These are phyloP conservation scores for Bovichtus variegatus DNA, from an alignment of 2,797 vertebrate species.

Conservation along the genomic window DNA sequence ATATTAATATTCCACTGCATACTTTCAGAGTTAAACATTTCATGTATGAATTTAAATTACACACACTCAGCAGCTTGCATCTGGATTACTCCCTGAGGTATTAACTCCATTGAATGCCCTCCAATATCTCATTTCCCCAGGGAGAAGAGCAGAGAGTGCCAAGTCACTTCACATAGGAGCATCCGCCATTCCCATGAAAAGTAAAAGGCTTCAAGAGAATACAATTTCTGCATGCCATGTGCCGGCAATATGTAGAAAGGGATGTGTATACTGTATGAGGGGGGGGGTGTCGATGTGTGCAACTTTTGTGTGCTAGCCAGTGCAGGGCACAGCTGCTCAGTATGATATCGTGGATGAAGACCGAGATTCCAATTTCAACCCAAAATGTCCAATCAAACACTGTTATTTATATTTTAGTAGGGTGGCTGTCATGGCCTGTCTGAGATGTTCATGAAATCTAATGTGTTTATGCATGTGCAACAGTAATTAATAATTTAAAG, in stretches of 20 bases:
- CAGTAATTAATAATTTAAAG: slow-evolving; percentile 7
- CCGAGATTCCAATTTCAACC: slow-evolving; percentile 46
- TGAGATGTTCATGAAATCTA: not conserved
- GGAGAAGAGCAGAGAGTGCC: slow-evolving; percentile 49
- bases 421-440: not conserved
- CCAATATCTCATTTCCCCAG: slow-evolving; percentile 60
- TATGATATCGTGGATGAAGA: slow-evolving; percentile 61
- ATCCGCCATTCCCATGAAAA: slow-evolving; percentile 55
- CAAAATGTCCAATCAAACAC: slow-evolving; percentile 25
- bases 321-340: slow-evolving; percentile 70
- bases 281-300: slow-evolving; percentile 4
- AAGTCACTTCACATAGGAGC: slow-evolving; percentile 64
- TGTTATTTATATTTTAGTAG: slow-evolving; percentile 51
- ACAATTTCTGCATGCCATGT: slow-evolving; percentile 63
- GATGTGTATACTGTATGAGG: slow-evolving; percentile 8
- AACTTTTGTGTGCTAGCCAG: slow-evolving; percentile 26
- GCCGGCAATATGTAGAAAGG: slow-evolving; percentile 51
- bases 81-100: slow-evolving; percentile 36
- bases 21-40: slow-evolving; percentile 30
- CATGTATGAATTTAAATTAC: slow-evolving; percentile 36
- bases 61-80: slow-evolving; percentile 40
- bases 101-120: slow-evolving; percentile 45
- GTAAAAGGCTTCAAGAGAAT: slow-evolving; percentile 61
- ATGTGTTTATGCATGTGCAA: slow-evolving; percentile 20
- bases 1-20: slow-evolving; percentile 25